Conservation (phyloP, 2,888 invertebrate genomes). For the Hypolimnas misippus region DNA sequence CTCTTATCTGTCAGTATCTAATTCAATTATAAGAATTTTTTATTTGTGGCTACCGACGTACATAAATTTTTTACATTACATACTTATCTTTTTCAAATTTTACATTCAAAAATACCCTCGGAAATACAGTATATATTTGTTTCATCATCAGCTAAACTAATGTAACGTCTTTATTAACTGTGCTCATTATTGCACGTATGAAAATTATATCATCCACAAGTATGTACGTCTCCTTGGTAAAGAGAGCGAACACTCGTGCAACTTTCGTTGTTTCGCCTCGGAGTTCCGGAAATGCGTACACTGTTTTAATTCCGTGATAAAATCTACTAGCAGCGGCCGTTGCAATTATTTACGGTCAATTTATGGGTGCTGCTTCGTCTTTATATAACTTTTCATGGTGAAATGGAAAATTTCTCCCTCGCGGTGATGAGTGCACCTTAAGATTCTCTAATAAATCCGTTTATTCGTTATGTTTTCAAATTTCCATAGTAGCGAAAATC, state of each 20-base stretch:
- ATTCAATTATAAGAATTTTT: too few relatives aligned
- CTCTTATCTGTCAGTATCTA: too few relatives aligned
- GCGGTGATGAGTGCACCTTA: too few relatives aligned
- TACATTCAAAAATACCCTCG: too few relatives aligned
- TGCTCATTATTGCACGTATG: constrained; percentile 11
- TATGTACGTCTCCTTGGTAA: constrained; percentile 10
- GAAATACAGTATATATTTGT: background rate
- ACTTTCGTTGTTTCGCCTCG: constrained; percentile 49
- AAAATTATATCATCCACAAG: constrained; percentile 19
- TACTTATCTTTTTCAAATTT: too few relatives aligned
- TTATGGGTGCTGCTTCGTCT: constrained; percentile 54
- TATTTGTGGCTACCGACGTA: too few relatives aligned
- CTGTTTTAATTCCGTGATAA: constrained; percentile 60
- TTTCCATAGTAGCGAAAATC: too few relatives aligned
- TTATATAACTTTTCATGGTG: constrained; percentile 34
- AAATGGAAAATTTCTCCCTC: constrained; percentile 29
- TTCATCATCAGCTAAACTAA: constrained; percentile 1
- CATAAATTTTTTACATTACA: too few relatives aligned
- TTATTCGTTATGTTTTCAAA: background rate
- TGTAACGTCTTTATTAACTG: constrained; percentile 4
- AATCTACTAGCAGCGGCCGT: constrained; percentile 50
- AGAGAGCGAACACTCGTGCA: constrained; percentile 45
- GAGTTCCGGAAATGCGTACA: constrained; percentile 54
- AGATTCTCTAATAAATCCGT: background rate
- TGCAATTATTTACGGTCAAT: constrained; percentile 52